phyloP scores from a whole-genome alignment of 2,888 invertebrate species.

The Tetramorium bicarinatum region DNA sequence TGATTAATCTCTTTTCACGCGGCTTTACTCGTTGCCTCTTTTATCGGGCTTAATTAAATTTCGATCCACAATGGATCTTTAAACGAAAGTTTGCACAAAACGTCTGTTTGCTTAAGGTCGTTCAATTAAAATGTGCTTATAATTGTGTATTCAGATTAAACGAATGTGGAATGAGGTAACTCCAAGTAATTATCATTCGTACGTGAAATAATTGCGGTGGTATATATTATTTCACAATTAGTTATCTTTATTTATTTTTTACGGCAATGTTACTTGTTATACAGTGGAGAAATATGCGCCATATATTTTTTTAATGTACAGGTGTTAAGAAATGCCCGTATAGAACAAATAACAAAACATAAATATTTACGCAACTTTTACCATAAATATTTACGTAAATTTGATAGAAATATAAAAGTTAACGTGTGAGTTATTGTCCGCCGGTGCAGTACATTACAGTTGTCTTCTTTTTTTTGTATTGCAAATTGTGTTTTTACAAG shows the following conservation, averaged over 20 bases:
- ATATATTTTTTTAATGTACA: neutral
- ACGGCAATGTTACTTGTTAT: neutral
- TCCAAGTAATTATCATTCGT: slow-evolving; percentile 22
- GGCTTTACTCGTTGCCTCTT: slow-evolving; percentile 21
- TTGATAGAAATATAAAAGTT: slow-evolving; percentile 29
- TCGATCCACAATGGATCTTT: slow-evolving; percentile 47
- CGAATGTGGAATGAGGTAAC: neutral
- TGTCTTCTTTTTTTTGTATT: neutral
- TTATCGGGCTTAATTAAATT: slow-evolving; percentile 53
- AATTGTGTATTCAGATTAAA: slow-evolving; percentile 31
- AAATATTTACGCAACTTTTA: slow-evolving; percentile 22
- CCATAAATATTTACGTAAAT: neutral
- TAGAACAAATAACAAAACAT: neutral
- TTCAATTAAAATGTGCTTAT: slow-evolving; percentile 51
- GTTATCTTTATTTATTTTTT: neutral
- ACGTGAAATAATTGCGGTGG: slow-evolving; percentile 19
- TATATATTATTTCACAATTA: slow-evolving; percentile 2
- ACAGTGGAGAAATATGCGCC: neutral
- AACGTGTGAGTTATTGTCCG: slow-evolving; percentile 12
- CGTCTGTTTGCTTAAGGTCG: slow-evolving; percentile 38
- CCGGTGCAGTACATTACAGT: neutral
- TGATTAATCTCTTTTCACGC: slow-evolving; percentile 45
- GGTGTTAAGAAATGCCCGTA: neutral
- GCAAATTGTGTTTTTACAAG: slow-evolving; percentile 28
- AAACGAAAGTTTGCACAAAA: slow-evolving; percentile 40